phyloP scores from a whole-genome alignment of 2,888 invertebrate species.

The Macrosoma leucophasiata region DNA sequence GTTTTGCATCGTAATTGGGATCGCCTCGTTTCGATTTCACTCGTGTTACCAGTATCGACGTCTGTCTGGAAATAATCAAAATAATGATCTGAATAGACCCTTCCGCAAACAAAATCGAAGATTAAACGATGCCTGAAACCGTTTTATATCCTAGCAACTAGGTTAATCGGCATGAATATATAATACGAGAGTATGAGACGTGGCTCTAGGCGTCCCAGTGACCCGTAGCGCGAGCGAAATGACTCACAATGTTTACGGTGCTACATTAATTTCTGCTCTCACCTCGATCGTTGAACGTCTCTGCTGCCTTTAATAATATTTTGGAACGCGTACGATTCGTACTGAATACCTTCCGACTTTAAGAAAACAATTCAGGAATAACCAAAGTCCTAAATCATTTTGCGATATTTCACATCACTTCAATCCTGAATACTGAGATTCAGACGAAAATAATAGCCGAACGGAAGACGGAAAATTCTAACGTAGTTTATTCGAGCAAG shows the following conservation, averaged over 20 bases:
- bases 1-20: too few species aligned
- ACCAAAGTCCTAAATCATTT: too few species aligned
- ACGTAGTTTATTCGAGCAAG: too few species aligned
- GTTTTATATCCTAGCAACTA: constrained; percentile 44
- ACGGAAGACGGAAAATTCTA: too few species aligned
- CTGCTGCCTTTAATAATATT: constrained; percentile 7
- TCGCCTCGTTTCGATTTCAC: too few species aligned
- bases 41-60: constrained; percentile 3
- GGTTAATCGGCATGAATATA: constrained; percentile 60
- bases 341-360: too few species aligned
- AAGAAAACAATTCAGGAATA: too few species aligned
- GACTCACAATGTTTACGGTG: constrained; percentile 49
- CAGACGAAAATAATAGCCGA: too few species aligned
- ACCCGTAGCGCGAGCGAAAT: constrained; percentile 37
- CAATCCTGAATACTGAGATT: too few species aligned
- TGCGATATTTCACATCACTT: too few species aligned
- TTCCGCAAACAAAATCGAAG: constrained; percentile 47
- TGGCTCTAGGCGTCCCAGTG: constrained; percentile 42
- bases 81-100: constrained; percentile 26
- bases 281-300: constrained; percentile 16
- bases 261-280: constrained; percentile 22
- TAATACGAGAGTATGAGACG: constrained; percentile 42
- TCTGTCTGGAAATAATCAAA: constrained; percentile 24
- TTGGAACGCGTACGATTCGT: too few species aligned
- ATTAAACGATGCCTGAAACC: constrained; percentile 34